Conservation (phyloP, 2,797 vertebrate genomes). For the Macrochelys suwanniensis region DNA sequence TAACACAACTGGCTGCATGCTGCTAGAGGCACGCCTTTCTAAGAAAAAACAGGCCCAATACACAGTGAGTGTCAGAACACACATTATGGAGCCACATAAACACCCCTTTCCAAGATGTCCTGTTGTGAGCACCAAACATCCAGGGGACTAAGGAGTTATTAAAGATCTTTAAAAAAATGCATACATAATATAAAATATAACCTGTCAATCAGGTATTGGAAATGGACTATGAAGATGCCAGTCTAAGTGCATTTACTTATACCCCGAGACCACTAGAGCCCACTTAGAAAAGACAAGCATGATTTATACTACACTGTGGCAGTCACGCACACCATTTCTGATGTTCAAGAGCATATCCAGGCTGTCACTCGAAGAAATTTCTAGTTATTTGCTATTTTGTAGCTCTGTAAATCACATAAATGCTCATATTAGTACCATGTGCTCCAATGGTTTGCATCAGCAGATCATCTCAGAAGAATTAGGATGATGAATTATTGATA, state of each 20-base stretch:
- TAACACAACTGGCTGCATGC: not conserved
- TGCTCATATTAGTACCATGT: constrained; percentile 70
- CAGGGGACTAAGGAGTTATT: constrained; percentile 40
- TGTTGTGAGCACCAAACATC: not conserved
- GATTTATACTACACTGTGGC: constrained; percentile 61
- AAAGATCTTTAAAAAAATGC: constrained; percentile 13
- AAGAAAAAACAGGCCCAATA: fast-evolving
- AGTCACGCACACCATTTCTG: constrained; percentile 48
- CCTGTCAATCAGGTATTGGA: constrained; percentile 57
- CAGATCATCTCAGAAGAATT: constrained; percentile 71
- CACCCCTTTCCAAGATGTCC: not conserved
- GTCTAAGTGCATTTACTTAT: constrained; percentile 47
- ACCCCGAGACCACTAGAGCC: constrained; percentile 52
- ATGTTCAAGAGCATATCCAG: constrained; percentile 41
- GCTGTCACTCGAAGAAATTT: constrained; percentile 68
- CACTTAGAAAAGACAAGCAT: constrained; percentile 35
- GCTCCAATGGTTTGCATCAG: constrained; percentile 73
- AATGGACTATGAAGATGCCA: constrained; percentile 56
- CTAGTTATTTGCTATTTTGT: constrained; percentile 74
- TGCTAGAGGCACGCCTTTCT: not conserved
- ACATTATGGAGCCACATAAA: not conserved
- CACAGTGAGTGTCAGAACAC: not conserved
- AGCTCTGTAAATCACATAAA: constrained; percentile 76
- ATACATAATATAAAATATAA: constrained; percentile 44
- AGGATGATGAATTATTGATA: constrained; percentile 72